phyloP scores from a whole-genome alignment of 2,113 vertebrate genomes.

The Ahaetulla prasina region DNA sequence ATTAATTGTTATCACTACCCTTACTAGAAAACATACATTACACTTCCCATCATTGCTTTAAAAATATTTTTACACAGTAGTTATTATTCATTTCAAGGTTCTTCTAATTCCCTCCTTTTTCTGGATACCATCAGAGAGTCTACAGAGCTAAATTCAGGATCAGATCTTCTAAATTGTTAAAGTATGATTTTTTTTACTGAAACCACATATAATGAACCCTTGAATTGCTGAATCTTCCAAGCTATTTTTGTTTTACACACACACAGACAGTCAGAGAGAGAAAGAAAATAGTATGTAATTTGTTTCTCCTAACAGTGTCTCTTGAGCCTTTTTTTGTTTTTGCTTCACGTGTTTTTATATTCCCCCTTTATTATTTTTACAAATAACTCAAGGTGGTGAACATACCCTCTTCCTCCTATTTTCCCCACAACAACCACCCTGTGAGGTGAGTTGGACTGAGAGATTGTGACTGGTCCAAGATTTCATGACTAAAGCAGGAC shows the following conservation, averaged over 20 bases:
- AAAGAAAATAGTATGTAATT: not conserved
- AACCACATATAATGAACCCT: not conserved
- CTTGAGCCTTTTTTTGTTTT: not conserved
- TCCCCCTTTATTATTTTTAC: not conserved
- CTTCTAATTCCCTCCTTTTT: not conserved
- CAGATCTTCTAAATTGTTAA: not conserved
- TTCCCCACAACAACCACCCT: no score
- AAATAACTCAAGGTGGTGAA: not conserved
- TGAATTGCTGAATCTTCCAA: not conserved
- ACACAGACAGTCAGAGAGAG: no score
- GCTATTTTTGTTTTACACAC: not conserved
- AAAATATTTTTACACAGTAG: not conserved
- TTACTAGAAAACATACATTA: not conserved
- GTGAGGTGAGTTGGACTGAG: not conserved
- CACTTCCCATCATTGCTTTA: not conserved
- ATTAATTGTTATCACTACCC: not conserved
- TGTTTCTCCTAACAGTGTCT: not conserved
- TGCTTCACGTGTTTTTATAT: not conserved
- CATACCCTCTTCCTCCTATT: no score
- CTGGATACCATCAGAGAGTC: not conserved
- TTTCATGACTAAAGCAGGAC: not conserved
- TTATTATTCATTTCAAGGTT: not conserved
- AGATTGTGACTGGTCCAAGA: not conserved
- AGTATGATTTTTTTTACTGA: not conserved
- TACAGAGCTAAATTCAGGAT: not conserved